phyloP scores from a whole-genome alignment of 1,140 invertebrate species.

The Drosophila kanapiae region DNA sequence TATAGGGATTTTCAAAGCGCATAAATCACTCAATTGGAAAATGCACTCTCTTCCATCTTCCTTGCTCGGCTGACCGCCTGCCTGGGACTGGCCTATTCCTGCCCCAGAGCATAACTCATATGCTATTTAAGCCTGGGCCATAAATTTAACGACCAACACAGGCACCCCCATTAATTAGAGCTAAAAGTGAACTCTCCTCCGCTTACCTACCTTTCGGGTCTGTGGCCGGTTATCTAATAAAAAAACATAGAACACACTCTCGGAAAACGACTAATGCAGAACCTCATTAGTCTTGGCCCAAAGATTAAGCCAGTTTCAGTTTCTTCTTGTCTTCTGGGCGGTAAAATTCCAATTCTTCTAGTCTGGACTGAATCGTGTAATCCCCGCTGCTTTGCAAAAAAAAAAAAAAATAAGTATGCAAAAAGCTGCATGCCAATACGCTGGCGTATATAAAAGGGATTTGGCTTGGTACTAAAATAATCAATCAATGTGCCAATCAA shows the following conservation, averaged over 20 bases:
- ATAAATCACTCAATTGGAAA: constrained; percentile 84
- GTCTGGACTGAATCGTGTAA: constrained; percentile 6
- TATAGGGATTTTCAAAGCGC: constrained; percentile 73
- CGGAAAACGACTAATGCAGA: constrained; percentile 18
- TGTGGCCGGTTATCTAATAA: constrained; percentile 27
- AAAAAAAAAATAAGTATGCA: constrained; percentile 21
- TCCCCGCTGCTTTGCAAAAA: neutral
- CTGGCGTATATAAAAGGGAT: constrained; percentile 42
- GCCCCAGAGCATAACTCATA: constrained; percentile 75
- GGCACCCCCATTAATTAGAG: constrained; percentile 75
- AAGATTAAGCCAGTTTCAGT: constrained; percentile 21
- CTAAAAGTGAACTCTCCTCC: constrained; percentile 49
- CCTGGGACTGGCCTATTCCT: constrained; percentile 2
- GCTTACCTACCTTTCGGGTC: constrained; percentile 36
- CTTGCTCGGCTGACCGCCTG: neutral
- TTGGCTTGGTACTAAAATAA: constrained; percentile 61
- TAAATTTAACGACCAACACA: constrained; percentile 65
- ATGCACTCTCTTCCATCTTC: constrained; percentile 55
- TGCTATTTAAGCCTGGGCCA: constrained; percentile 76
- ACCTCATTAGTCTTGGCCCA: constrained; percentile 32
- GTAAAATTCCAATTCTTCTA: neutral
- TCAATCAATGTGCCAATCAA: constrained; percentile 81
- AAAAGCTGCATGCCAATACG: constrained; percentile 28
- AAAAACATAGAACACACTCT: constrained; percentile 10
- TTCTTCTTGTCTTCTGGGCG: neutral